Base-by-base conservation (phyloP, 2,113 vertebrate genomes). In the Chrysochloris asiatica region DNA sequence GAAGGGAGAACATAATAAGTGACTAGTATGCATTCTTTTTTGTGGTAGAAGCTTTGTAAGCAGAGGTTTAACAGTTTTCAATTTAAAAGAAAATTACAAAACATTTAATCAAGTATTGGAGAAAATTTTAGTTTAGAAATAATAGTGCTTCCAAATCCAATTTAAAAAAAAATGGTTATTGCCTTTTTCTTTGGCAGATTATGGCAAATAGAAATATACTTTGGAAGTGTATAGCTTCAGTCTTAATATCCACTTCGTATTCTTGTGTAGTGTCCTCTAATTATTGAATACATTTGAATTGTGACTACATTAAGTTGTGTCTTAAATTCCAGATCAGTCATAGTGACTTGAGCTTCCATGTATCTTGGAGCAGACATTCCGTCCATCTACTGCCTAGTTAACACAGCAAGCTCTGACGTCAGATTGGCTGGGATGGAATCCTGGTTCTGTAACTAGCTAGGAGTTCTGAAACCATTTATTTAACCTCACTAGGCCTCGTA, bases 321-420 rank as follows among this genome's bases (percentile, higher is more conserved):
- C 54, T 82, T 83, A 89, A 95, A 89, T 95, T 92, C 61, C 82
- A 88, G 8, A 71, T 89, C 50, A 71, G 65, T 92, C 89, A 59
- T 41, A 63, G 11, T 21, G 72, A 83, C 90, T 82, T 83, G 77
- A 84, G 67, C 82, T 94, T 94, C 94, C 54, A 59, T 85, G 61
- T 33, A 81, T 81, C 82, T 90, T 94, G 79, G 89, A 77, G 90
- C 47, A 77, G 84, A 71, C 77, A n/a, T n/a, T n/a, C n/a, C n/a
- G n/a, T 93, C 89, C 95, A 61, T 83, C 72, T 86, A 13, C 13
- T 41, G 41, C 33, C 52, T 48, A 19, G 30, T 50, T 48, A 36
- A 33, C 28, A 4, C 28, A 59, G 2, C 10, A 75, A 11, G 33
- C 72, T 75, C 19, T 8, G 22, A 11, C 6, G 21, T 47, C 26